Conservation (phyloP, 2,888 invertebrate genomes). For the Calliopum simillimum region DNA sequence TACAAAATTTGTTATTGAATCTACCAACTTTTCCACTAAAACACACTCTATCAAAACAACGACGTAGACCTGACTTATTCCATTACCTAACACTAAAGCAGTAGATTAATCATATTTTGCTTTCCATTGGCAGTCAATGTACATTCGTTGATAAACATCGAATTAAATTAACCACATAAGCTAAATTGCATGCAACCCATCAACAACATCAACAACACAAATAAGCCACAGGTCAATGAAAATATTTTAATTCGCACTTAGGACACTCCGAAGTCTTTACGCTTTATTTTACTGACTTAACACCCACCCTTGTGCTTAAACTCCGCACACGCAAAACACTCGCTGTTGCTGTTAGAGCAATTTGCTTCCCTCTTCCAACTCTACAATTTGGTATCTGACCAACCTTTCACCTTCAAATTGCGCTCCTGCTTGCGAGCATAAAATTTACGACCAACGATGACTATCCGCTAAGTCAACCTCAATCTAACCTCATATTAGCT, state of each 20-base stretch:
- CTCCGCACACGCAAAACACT: neutral
- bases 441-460: constrained; percentile 26
- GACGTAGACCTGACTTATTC: too few relatives aligned
- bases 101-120: too few relatives aligned
- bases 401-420: neutral
- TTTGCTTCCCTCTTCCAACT: neutral
- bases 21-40: too few relatives aligned
- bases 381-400: neutral
- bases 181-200: neutral
- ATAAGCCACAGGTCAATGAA: constrained; percentile 15
- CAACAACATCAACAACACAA: neutral
- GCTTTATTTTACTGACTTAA: neutral
- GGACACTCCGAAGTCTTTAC: neutral
- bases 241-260: neutral
- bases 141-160: constrained; percentile 11
- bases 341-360: neutral
- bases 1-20: too few relatives aligned
- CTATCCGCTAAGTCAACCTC: constrained; percentile 33
- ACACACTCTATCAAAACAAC: too few relatives aligned
- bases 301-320: neutral
- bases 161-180: constrained; percentile 15
- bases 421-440: neutral
- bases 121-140: neutral
- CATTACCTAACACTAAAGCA: too few relatives aligned
- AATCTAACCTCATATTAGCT: constrained; percentile 43